Percentiles rank a stretch among this genome's conserved stretches.
Conservation (phyloP, 92 coral and sea anemone genomes). For the Porites divaricata region DNA sequence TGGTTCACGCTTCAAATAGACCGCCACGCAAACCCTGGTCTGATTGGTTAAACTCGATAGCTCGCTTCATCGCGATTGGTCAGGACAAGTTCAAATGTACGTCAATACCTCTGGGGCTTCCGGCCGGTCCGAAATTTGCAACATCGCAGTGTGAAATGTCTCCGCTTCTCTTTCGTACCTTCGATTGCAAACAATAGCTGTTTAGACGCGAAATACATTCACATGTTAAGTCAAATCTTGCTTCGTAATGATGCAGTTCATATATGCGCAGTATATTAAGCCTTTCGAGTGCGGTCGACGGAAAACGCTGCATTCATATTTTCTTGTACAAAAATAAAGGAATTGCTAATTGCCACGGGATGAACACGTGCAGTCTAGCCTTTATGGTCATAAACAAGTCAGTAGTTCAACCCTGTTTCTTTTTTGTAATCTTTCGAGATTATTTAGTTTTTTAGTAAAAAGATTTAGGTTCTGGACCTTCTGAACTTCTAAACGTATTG, state of each 20-base stretch:
- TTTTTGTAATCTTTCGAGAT: too few relatives aligned
- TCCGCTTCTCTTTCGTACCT: neutral
- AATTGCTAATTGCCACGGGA: neutral
- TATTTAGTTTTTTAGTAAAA: too few relatives aligned
- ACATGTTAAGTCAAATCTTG: neutral
- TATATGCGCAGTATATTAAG: too few relatives aligned
- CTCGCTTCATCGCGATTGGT: constrained; percentile 73
- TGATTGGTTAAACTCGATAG: constrained; percentile 83
- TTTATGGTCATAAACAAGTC: too few relatives aligned
- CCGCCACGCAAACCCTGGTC: constrained; percentile 86
- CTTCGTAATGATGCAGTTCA: neutral
- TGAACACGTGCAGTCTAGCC: neutral
- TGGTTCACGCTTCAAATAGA: constrained; percentile 94
- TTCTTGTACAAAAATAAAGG: neutral
- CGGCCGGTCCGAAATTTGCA: neutral
- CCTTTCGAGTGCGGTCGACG: neutral
- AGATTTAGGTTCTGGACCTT: too few relatives aligned
- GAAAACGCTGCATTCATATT: neutral
- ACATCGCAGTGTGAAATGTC: constrained; percentile 39
- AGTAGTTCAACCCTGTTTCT: too few relatives aligned
- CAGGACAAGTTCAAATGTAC: constrained; percentile 77
- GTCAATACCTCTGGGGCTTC: constrained; percentile 52
- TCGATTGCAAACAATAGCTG: neutral
- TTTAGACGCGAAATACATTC: neutral
- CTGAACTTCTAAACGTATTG: too few relatives aligned